phyloP scores from a whole-genome alignment of 2,888 invertebrate genomes.

The Dryobotodes eremita region DNA sequence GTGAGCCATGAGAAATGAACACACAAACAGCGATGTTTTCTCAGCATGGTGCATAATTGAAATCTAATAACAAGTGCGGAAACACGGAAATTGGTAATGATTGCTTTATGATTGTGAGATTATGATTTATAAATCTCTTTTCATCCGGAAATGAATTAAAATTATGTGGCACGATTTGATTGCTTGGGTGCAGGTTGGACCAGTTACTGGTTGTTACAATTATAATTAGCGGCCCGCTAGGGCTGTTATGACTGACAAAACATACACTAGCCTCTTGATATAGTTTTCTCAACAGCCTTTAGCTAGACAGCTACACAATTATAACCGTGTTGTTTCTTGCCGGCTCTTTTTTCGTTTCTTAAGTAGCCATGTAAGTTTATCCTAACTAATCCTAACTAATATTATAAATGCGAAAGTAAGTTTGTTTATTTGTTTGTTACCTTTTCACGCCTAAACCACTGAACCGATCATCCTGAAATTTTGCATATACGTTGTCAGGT shows the following conservation, averaged over 20 bases:
- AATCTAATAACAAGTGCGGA: constrained; percentile 44
- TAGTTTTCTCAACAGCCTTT: constrained; percentile 4
- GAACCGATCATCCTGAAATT: too few relatives aligned
- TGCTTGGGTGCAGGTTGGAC: constrained; percentile 38
- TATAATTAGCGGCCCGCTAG: constrained; percentile 29
- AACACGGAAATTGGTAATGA: constrained; percentile 56
- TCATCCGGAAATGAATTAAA: constrained; percentile 57
- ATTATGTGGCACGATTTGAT: constrained; percentile 51
- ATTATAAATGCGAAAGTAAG: too few relatives aligned
- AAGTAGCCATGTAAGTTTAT: background rate
- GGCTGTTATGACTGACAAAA: constrained; percentile 12
- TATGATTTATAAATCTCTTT: constrained; percentile 58
- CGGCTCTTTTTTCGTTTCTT: background rate
- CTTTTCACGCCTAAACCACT: too few relatives aligned
- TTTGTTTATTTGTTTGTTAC: too few relatives aligned
- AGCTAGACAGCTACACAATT: background rate
- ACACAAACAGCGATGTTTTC: constrained; percentile 42
- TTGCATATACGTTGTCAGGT: too few relatives aligned
- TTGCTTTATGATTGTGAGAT: constrained; percentile 53
- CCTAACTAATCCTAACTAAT: too few relatives aligned
- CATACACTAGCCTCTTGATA: background rate
- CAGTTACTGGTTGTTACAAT: constrained; percentile 25
- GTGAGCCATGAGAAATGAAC: constrained; percentile 66
- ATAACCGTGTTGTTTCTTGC: background rate
- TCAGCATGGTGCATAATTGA: constrained; percentile 53